Conservation (phyloP, 2,113 vertebrate species). For the Platichthys flesus region DNA sequence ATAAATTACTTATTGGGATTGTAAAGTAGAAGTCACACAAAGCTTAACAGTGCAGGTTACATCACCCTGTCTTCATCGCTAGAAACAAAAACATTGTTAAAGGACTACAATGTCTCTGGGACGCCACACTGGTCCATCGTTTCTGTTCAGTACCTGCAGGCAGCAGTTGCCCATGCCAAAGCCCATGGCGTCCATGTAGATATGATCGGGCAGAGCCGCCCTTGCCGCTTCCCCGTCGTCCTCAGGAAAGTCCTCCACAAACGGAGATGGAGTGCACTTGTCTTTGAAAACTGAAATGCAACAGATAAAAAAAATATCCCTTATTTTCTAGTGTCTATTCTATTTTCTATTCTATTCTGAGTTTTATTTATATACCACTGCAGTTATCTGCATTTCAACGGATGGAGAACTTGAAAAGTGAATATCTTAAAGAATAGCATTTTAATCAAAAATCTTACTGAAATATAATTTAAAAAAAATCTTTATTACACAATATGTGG, state of each 20-base stretch:
- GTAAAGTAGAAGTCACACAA: background rate
- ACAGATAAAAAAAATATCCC: background rate
- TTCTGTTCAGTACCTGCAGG: slow-evolving; percentile 87
- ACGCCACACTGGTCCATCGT: background rate
- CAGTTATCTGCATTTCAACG: background rate
- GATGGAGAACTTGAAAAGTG: no score
- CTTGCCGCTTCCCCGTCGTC: slow-evolving; percentile 89
- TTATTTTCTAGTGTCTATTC: no score
- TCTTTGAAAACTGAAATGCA: slow-evolving; percentile 91
- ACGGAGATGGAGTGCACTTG: slow-evolving; percentile 89
- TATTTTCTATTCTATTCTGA: no score
- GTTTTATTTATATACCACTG: background rate
- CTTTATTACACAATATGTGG: no score
- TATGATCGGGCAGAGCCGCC: slow-evolving; percentile 89
- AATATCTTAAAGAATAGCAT: background rate
- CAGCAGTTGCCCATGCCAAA: slow-evolving; percentile 99
- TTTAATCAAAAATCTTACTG: background rate
- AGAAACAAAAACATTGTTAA: background rate
- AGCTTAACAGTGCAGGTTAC: background rate
- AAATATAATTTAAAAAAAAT: no score
- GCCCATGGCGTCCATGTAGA: slow-evolving; percentile 99
- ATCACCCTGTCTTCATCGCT: no score
- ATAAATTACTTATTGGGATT: slow-evolving; percentile 58
- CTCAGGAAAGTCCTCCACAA: slow-evolving; percentile 90
- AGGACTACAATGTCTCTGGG: background rate